Conservation (phyloP, 2,797 vertebrate genomes). For the Hirundo rustica region DNA sequence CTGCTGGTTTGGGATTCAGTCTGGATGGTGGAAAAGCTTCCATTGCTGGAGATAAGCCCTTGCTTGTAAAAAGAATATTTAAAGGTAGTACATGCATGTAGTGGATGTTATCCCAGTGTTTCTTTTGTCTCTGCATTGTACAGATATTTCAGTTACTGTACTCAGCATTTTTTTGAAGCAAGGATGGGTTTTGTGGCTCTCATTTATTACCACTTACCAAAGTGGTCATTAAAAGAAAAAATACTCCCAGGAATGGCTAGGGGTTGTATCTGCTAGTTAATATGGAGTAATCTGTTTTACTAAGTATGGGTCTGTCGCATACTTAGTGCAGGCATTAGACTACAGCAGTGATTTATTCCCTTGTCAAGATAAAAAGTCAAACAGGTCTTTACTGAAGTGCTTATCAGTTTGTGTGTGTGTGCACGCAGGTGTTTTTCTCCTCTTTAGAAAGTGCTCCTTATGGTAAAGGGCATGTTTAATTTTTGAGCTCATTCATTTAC, state of each 20-base stretch:
- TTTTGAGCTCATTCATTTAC: not conserved
- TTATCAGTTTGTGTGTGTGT: accelerated
- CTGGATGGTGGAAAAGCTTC: constrained; percentile 89
- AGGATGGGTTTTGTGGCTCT: not conserved
- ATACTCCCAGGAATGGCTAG: not conserved
- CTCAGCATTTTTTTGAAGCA: not conserved
- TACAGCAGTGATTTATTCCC: not conserved
- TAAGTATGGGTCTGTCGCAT: not conserved
- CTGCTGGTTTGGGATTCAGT: constrained; percentile 90
- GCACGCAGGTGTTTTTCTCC: not conserved
- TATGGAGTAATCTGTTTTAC: not conserved
- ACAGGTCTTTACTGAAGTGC: not conserved
- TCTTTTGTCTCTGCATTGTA: not conserved
- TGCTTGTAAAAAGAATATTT: constrained; percentile 88
- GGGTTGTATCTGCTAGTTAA: not conserved
- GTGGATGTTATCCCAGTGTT: not conserved
- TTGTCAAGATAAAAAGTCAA: not conserved
- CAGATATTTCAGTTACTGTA: not conserved
- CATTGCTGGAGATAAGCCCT: constrained; percentile 83
- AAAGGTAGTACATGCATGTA: constrained; percentile 78
- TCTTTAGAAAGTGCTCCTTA: not conserved
- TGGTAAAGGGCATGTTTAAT: not conserved
- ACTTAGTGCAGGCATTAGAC: not conserved
- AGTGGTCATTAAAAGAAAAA: not conserved
- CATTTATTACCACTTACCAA: not conserved